phyloP scores from a whole-genome alignment of 2,888 invertebrate species.

The Hemaris fuciformis region DNA sequence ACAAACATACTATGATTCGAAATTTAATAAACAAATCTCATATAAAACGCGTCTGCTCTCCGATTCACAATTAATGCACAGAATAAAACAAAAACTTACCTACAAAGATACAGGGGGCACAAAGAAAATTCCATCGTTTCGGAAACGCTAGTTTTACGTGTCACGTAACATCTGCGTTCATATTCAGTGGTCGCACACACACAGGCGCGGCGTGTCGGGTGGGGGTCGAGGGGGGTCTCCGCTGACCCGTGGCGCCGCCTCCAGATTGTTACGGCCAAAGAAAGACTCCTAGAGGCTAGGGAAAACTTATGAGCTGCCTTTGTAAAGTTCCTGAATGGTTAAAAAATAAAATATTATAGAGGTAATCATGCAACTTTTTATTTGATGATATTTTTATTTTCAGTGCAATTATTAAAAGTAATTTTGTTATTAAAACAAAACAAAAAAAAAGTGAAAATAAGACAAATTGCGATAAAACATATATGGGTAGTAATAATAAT shows the following conservation, averaged over 20 bases:
- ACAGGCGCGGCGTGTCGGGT: slow-evolving; percentile 24
- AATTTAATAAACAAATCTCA: not conserved
- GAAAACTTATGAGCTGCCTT: slow-evolving; percentile 34
- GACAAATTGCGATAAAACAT: not conserved
- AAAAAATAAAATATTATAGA: not conserved
- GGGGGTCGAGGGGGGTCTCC: slow-evolving; percentile 49
- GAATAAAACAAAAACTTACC: not conserved
- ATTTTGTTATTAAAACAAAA: too few species aligned
- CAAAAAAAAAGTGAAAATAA: not conserved
- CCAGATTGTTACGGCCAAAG: slow-evolving; percentile 78
- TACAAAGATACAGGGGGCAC: slow-evolving; percentile 1
- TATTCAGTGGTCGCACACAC: slow-evolving; percentile 31
- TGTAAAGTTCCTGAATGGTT: not conserved
- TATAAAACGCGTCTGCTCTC: too few species aligned
- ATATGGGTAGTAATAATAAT: too few species aligned
- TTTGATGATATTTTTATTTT: too few species aligned
- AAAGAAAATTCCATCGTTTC: slow-evolving; percentile 11
- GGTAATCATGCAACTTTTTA: too few species aligned
- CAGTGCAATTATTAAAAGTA: too few species aligned
- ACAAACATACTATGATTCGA: too few species aligned
- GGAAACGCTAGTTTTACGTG: slow-evolving; percentile 27
- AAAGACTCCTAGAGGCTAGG: slow-evolving; percentile 60
- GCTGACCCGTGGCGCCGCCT: slow-evolving; percentile 80
- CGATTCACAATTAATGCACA: not conserved
- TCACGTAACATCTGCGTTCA: slow-evolving; percentile 28